Evolutionary conservation across 2,113 vertebrate genomes (phyloP).

Genomic region (Plecotus auritus): DNA sequence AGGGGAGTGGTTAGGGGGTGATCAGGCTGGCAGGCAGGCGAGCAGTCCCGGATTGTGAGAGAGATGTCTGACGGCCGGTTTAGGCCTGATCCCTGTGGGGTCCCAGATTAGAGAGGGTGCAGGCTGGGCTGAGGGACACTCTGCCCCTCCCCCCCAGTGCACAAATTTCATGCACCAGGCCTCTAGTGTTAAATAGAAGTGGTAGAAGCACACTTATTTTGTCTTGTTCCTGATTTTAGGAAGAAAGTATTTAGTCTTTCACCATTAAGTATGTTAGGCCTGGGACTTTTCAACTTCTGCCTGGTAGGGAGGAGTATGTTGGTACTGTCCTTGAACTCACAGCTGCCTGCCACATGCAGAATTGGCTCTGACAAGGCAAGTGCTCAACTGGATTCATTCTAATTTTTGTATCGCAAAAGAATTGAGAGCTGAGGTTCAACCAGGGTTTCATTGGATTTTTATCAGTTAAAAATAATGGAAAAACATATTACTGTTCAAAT

Average conservation of each 20-base stretch:
- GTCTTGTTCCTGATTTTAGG: not conserved
- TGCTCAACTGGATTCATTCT: not conserved
- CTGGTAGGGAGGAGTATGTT: not conserved
- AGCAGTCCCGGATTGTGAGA: no score
- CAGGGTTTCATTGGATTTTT: not conserved
- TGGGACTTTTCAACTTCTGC: not conserved
- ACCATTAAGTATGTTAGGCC: not conserved
- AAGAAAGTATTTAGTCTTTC: not conserved
- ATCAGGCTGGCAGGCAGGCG: no score
- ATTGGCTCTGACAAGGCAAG: not conserved
- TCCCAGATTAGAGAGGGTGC: no score
- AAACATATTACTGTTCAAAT: not conserved
- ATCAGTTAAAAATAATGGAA: constrained; percentile 33
- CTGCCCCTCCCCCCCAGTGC: no score
- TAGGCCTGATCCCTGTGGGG: no score
- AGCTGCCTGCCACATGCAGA: not conserved
- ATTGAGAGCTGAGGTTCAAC: not conserved
- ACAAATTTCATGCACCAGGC: no score
- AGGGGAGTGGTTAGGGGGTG: no score
- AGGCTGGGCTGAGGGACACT: no score
- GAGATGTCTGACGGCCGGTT: no score
- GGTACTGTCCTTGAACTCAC: not conserved
- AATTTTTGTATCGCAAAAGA: not conserved
- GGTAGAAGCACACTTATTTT: not conserved
- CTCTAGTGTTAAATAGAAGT: not conserved